Evolutionary conservation across 2,113 vertebrate species (phyloP), one percentile per base, ranked within the genome.

Genomic region (Tachuris rubrigastra): DNA sequence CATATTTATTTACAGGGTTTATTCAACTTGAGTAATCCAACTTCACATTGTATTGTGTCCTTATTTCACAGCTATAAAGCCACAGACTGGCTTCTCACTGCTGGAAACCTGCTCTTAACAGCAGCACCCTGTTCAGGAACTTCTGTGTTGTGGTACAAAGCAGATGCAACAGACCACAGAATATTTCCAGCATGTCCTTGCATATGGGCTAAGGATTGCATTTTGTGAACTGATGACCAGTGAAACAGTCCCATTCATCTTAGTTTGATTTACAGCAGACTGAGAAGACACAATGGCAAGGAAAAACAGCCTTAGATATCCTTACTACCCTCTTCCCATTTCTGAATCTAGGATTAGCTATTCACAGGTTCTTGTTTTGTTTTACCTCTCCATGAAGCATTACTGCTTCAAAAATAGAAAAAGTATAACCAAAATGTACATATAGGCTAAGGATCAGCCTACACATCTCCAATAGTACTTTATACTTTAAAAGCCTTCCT

Each of bases 31-130:
- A 47, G 24, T 5, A 46, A 25, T 59, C 49, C 50, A 47, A 2
- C 35, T 67, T 87, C n/a, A n/a, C 28, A 28, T 12, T 56, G 25
- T 39, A 33, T 22, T 7, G 65, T 33, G 17, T 72, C 37, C 24
- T 71, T 75, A 28, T 75, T 75, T 72, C 78, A 71, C n/a, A 86
- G 52, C 23, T 92, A n/a, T n/a, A n/a, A n/a, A n/a, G n/a, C n/a
- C n/a, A 37, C 0, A 2, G 47, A 49, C 18, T 20, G 13, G n/a
- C 7, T 18, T 15, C 28, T 62, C 1, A 0, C 44, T 83, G 41
- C 67, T 53, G 20, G 22, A 75, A 91, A 86, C 18, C 12, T 50
- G 41, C 25, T 69, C 14, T 47, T 47, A 50, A 31, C 8, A 63
- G 41, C n/a, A 58, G 49, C 25, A 49, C 18, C 20, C 27, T 3